These are phyloP conservation scores for Bathynomus jamesi DNA, from an alignment of 1,140 invertebrate genomes.

Conservation along the genomic window DNA sequence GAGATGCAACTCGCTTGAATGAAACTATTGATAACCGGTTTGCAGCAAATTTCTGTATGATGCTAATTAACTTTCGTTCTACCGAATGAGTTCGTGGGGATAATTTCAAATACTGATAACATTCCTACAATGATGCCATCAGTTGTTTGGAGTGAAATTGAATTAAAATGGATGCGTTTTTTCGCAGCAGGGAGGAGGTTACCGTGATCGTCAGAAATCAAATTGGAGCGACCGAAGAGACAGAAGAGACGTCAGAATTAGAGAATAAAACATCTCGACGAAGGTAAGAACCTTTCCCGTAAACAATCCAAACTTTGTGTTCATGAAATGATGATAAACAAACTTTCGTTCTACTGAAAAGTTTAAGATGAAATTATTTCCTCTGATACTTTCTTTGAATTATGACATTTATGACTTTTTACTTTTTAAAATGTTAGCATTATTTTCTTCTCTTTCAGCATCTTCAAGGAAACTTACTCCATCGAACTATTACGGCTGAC, in stretches of 20 bases:
- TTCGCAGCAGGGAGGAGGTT: conserved; percentile 27
- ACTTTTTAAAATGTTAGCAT: too few relatives aligned
- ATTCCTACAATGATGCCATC: neutral
- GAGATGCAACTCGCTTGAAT: neutral
- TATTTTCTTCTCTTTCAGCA: too few relatives aligned
- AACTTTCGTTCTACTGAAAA: too few relatives aligned
- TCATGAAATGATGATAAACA: too few relatives aligned
- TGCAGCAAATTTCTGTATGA: neutral
- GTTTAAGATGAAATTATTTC: too few relatives aligned
- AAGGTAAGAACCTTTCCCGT: conserved; percentile 14
- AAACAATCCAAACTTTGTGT: too few relatives aligned
- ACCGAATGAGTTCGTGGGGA: neutral
- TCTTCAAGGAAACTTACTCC: too few relatives aligned
- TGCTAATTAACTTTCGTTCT: conserved; percentile 14
- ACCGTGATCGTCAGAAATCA: conserved; percentile 34
- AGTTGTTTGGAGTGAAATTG: neutral
- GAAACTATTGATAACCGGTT: neutral
- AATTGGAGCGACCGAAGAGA: conserved; percentile 15
- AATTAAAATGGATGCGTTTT: neutral
- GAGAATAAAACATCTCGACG: too few relatives aligned
- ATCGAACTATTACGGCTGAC: too few relatives aligned
- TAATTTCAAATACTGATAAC: conserved; percentile 2
- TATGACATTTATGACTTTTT: too few relatives aligned
- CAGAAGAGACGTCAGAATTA: conserved; percentile 17
- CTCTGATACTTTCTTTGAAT: too few relatives aligned